A percentile compares a stretch with the other conserved stretches of the same genome.
Conservation (phyloP, 1,140 invertebrate species). For the Phymorhynchus buccinoides region DNA sequence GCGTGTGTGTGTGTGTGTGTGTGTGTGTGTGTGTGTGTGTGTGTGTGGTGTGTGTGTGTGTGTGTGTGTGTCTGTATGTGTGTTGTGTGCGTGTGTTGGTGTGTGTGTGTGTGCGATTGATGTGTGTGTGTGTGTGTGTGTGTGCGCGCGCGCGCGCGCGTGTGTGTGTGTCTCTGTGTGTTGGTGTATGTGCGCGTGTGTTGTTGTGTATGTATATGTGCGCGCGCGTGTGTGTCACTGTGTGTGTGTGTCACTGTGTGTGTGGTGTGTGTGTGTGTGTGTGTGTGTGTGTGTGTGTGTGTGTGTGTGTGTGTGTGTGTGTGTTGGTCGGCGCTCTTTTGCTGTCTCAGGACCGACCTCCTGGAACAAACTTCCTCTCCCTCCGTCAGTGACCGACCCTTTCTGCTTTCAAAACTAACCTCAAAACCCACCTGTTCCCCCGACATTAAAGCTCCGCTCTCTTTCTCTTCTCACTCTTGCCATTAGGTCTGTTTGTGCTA, state of each 20-base stretch:
- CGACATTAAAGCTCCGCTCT: too few species aligned
- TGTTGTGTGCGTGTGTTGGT: neutral
- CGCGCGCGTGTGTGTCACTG: neutral
- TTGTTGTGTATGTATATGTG: neutral
- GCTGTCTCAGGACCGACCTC: too few species aligned
- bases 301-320: conserved; percentile 5
- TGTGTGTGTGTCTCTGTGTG: neutral
- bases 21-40: conserved; percentile 5
- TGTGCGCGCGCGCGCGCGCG: neutral
- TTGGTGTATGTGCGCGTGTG: neutral
- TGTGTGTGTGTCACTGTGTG: neutral
- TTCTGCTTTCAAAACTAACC: too few species aligned
- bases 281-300: conserved; percentile 24
- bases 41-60: neutral
- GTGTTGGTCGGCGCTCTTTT: neutral
- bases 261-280: neutral
- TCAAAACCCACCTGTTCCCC: too few species aligned
- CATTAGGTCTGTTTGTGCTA: too few species aligned
- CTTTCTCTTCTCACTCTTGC: too few species aligned
- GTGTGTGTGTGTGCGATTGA: neutral
- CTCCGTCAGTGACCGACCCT: too few species aligned
- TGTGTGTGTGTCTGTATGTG: neutral
- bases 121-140: neutral
- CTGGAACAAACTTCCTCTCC: too few species aligned
- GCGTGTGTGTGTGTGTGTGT: conserved; percentile 22